A percentile compares a stretch with the other conserved stretches of the same genome.
These are phyloP conservation scores for Allophyes oxyacanthae DNA, from an alignment of 2,888 invertebrate species.

Conservation along the genomic window DNA sequence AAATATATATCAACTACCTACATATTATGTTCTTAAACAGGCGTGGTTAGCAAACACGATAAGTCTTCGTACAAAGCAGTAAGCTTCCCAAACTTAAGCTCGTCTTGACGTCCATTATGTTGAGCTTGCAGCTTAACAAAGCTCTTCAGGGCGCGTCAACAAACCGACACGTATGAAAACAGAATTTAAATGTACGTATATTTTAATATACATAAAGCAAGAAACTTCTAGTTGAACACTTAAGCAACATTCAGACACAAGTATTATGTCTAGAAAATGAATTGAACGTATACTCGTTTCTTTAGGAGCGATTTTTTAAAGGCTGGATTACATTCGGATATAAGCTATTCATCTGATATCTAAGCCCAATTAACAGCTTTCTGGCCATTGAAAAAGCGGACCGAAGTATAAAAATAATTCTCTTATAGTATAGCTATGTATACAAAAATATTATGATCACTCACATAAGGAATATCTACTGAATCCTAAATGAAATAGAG, in stretches of 20 bases:
- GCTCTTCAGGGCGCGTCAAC: constrained; percentile 58
- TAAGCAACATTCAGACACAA: neutral
- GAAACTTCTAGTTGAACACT: constrained; percentile 1
- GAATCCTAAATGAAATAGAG: constrained; percentile 15
- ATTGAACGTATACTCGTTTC: too few species aligned
- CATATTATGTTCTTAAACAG: neutral
- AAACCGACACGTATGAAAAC: constrained; percentile 50
- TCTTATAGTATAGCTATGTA: too few species aligned
- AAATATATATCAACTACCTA: neutral
- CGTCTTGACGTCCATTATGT: constrained; percentile 57
- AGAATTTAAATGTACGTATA: constrained; percentile 47
- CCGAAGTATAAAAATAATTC: too few species aligned
- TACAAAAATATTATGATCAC: neutral
- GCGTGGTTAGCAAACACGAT: constrained; percentile 9
- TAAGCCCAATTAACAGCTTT: too few species aligned
- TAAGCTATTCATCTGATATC: too few species aligned
- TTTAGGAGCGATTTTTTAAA: too few species aligned
- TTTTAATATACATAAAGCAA: constrained; percentile 8
- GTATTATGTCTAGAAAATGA: too few species aligned
- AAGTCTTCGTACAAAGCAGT: constrained; percentile 23
- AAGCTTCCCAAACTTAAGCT: constrained; percentile 50
- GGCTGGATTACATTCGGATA: too few species aligned
- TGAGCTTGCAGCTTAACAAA: constrained; percentile 57
- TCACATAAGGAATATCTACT: neutral
- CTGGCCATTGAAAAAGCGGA: too few species aligned